Evolutionary conservation across 2,888 invertebrate genomes (phyloP).

Genomic region (Cetonia aurata): DNA sequence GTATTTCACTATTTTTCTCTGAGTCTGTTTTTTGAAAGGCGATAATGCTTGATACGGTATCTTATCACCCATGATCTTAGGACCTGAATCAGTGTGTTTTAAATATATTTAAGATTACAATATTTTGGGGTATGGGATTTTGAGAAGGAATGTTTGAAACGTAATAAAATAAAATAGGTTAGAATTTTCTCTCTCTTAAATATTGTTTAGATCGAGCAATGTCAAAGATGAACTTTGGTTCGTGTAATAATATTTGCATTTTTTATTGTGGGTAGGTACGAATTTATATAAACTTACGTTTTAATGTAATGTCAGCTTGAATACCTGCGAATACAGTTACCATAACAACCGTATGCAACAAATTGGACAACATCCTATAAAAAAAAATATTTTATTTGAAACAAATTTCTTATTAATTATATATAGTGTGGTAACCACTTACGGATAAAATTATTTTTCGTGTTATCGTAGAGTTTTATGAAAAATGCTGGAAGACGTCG

Average conservation of each 20-base stretch:
- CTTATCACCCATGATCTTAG: slow-evolving; percentile 71
- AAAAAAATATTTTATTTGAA: neutral
- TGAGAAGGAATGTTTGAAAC: neutral
- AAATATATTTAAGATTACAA: neutral
- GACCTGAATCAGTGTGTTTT: slow-evolving; percentile 65
- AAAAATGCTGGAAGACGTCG: too few relatives aligned
- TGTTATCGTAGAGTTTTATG: too few relatives aligned
- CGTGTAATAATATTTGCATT: too few relatives aligned
- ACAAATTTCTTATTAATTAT: neutral
- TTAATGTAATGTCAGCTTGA: slow-evolving; percentile 21
- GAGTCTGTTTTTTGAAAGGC: slow-evolving; percentile 72
- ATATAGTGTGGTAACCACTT: too few relatives aligned
- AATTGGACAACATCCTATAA: slow-evolving; percentile 16
- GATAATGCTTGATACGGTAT: slow-evolving; percentile 71
- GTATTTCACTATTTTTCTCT: slow-evolving; percentile 79
- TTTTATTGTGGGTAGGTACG: neutral
- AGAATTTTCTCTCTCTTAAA: neutral
- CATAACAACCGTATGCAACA: slow-evolving; percentile 1
- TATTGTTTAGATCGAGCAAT: too few relatives aligned
- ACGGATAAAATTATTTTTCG: too few relatives aligned
- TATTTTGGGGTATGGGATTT: neutral
- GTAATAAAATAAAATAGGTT: neutral
- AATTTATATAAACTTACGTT: slow-evolving; percentile 18
- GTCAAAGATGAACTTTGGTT: too few relatives aligned
- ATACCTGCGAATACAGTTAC: slow-evolving; percentile 1